Evolutionary conservation across 2,888 invertebrate genomes (phyloP).

Genomic region (Lymantria dispar): DNA sequence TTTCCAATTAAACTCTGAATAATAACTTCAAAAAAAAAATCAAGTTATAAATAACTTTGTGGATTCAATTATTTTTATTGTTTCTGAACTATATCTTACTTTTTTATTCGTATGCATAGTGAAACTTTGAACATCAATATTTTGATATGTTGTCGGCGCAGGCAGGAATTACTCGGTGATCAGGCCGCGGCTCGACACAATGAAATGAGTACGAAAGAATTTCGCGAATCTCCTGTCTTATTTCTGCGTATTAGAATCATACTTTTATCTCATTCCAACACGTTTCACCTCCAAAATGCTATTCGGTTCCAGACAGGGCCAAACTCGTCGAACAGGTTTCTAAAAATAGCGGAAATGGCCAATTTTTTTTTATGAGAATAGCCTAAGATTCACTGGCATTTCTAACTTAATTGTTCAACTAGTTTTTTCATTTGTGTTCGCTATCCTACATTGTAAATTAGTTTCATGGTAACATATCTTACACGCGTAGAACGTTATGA

Average conservation of each 20-base stretch:
- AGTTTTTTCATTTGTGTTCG: conserved; percentile 8
- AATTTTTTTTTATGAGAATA: conserved; percentile 63
- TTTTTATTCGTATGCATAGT: not conserved
- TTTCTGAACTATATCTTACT: not conserved
- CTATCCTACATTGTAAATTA: not conserved
- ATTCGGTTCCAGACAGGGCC: conserved; percentile 70
- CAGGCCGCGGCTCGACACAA: conserved; percentile 26
- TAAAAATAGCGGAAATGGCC: conserved; percentile 71
- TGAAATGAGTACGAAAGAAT: conserved; percentile 65
- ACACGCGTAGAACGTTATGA: no score
- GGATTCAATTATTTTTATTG: not conserved
- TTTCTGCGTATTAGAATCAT: conserved; percentile 57
- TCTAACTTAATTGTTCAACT: conserved; percentile 20
- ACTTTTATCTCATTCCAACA: conserved; percentile 67
- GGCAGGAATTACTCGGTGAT: conserved; percentile 6
- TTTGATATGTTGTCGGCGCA: conserved; percentile 8
- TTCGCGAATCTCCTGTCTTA: conserved; percentile 67
- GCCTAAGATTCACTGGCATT: conserved; percentile 37
- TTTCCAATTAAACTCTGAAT: not conserved
- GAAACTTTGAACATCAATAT: conserved; percentile 10
- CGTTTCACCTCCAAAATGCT: conserved; percentile 77
- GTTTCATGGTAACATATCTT: no score
- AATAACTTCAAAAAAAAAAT: not conserved
- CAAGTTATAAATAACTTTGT: not conserved
- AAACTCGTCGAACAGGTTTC: conserved; percentile 73